Evolutionary conservation across 2,113 vertebrate genomes (phyloP).

Genomic region (Phycodurus eques): DNA sequence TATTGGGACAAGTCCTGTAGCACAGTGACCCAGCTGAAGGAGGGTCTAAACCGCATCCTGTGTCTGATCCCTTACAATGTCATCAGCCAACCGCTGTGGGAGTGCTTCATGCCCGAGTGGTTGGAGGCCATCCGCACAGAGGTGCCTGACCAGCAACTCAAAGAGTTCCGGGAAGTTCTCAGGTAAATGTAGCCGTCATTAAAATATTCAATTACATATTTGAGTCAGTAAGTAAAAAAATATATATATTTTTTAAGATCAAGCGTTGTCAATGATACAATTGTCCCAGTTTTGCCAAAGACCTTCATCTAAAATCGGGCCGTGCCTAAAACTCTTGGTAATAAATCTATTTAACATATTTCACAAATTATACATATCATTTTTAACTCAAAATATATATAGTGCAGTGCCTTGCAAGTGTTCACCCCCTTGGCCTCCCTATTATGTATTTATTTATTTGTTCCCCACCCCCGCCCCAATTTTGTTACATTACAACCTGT

Average conservation of each 20-base stretch:
- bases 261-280: background rate
- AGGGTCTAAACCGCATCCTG: constrained; percentile 94
- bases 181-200: constrained; percentile 74
- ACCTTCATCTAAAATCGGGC: no score
- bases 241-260: background rate
- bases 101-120: constrained; percentile 98
- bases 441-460: no score
- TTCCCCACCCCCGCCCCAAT: no score
- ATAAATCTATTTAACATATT: no score
- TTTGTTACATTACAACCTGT: no score
- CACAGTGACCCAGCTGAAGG: constrained; percentile 93
- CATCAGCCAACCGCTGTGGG: constrained; percentile 95
- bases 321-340: no score
- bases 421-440: no score
- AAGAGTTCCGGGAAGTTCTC: constrained; percentile 95
- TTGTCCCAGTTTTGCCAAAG: background rate
- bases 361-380: background rate
- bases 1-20: constrained; percentile 98
- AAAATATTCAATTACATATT: background rate
- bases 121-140: constrained; percentile 93
- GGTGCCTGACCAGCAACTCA: constrained; percentile 91
- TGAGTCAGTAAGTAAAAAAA: background rate
- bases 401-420: no score
- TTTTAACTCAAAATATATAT: background rate
- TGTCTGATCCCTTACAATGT: constrained; percentile 98